Evolutionary conservation across 2,113 vertebrate genomes (phyloP), one percentile per base, ranked within the genome.

Genomic region (Trogon melanurus): DNA sequence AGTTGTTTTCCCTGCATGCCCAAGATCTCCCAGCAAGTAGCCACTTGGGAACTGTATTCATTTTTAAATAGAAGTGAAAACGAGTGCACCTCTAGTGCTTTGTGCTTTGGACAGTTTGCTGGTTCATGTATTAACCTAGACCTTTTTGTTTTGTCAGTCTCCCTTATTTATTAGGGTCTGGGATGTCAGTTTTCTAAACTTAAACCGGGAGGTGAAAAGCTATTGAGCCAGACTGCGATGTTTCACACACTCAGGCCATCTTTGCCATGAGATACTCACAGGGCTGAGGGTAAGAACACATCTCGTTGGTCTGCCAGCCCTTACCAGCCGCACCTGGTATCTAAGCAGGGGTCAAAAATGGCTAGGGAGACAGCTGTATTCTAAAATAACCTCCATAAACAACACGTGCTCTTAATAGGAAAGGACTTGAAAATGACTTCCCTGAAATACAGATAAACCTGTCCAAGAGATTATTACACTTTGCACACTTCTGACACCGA

Each of bases 221-320:
- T 64, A 19, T 18, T 12, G 21, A 85, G 16, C n/a, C 29, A 61
- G n/a, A 64, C 7, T 13, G 13, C 9, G 62, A 11, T 3, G 8
- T 17, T 47, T 11, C 38, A 45, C 0, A 3, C 26, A 11, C 38
- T 27, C 44, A 22, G 30, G 16, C 57, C 8, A 0, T 26, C 75
- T 50, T 58, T 70, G 50, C 21, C 17, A 16, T 20, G 38, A 82
- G 22, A 14, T 3, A 11, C 44, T 57, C 30, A 22, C 0, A 0
- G 23, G 12, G 19, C 47, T 69, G 84, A 65, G 8, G 20, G 45
- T 11, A 57, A 61, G 16, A 53, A 11, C 11, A 7, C 10, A 44
- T 29, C 19, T 76, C 57, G 70, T 54, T 1, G 0, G 4, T 58
- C 25, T 67, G 60, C 25, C 36, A 71, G 48, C 19, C 45, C 71